Evolutionary conservation across 2,113 vertebrate species (phyloP).

Genomic region (Scopus umbretta): DNA sequence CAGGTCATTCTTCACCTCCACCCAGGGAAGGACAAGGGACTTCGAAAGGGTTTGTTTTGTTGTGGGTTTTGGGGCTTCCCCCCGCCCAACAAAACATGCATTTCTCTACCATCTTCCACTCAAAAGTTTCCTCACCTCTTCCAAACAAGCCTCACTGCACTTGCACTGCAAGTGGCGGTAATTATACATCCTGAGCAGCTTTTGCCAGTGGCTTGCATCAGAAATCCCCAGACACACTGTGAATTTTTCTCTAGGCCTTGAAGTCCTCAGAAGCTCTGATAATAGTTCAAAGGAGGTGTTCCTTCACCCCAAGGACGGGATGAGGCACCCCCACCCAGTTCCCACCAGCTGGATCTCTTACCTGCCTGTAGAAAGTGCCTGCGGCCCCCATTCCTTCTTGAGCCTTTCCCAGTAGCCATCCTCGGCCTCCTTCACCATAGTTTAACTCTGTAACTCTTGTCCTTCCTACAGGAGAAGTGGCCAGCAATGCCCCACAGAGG

Average conservation of each 20-base stretch:
- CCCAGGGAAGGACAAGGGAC: background rate
- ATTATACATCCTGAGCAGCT: background rate
- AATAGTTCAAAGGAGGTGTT: accelerated
- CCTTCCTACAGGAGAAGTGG: background rate
- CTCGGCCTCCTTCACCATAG: accelerated
- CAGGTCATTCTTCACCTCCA: background rate
- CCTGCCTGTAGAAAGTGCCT: accelerated
- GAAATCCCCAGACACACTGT: accelerated
- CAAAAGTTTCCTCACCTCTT: background rate
- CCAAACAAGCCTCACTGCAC: background rate
- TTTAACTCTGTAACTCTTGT: accelerated
- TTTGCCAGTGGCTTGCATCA: background rate
- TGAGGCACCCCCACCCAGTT: too few species aligned
- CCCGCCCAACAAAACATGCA: too few species aligned
- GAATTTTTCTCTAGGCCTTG: background rate
- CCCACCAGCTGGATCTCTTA: background rate
- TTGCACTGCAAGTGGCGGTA: background rate
- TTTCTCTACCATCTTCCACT: background rate
- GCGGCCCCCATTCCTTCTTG: background rate
- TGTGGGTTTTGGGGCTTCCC: background rate
- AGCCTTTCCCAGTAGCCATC: background rate
- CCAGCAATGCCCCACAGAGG: accelerated
- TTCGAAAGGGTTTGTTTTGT: background rate
- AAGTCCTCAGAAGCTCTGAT: background rate
- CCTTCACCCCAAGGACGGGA: background rate